Evolutionary conservation across 2,888 invertebrate species (phyloP).

Genomic region (Platypus cylindrus): DNA sequence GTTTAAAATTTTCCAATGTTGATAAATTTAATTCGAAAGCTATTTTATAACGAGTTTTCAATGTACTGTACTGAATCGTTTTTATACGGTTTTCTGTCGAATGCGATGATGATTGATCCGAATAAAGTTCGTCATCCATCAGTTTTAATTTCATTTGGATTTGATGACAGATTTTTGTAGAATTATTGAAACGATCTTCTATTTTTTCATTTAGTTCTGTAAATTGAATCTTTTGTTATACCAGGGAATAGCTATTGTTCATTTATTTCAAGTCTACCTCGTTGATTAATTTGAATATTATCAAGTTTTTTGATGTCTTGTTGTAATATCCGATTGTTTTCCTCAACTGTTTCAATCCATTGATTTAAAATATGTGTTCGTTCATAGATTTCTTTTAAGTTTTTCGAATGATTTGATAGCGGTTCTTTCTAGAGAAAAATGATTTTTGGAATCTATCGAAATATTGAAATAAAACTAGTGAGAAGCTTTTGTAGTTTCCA

Average conservation of each 20-base stretch:
- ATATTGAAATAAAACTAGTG: too few relatives aligned
- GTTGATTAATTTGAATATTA: conserved; percentile 20
- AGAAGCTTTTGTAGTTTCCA: too few relatives aligned
- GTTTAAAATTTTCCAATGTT: conserved; percentile 40
- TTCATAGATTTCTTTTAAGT: conserved; percentile 21
- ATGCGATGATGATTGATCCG: conserved; percentile 15
- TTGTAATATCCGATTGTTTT: conserved; percentile 31
- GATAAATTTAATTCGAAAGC: conserved; percentile 41
- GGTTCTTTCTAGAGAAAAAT: conserved; percentile 6
- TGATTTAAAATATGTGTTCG: conserved; percentile 32
- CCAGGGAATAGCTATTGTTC: too few relatives aligned
- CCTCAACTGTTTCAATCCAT: conserved; percentile 40
- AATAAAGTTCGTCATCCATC: conserved; percentile 21
- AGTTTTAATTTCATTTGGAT: conserved; percentile 24
- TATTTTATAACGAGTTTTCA: conserved; percentile 37
- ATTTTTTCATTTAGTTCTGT: conserved; percentile 21
- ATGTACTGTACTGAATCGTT: conserved; percentile 37
- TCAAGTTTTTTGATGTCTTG: conserved; percentile 17
- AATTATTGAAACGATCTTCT: conserved; percentile 24
- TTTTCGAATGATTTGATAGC: conserved; percentile 4
- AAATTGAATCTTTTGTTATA: too few relatives aligned
- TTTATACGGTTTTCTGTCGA: conserved; percentile 36
- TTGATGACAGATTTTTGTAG: conserved; percentile 22
- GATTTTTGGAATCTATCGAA: too few relatives aligned
- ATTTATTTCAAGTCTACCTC: too few relatives aligned